phyloP scores from a whole-genome alignment of 2,113 vertebrate species.

The Paradoxurus hermaphroditus region DNA sequence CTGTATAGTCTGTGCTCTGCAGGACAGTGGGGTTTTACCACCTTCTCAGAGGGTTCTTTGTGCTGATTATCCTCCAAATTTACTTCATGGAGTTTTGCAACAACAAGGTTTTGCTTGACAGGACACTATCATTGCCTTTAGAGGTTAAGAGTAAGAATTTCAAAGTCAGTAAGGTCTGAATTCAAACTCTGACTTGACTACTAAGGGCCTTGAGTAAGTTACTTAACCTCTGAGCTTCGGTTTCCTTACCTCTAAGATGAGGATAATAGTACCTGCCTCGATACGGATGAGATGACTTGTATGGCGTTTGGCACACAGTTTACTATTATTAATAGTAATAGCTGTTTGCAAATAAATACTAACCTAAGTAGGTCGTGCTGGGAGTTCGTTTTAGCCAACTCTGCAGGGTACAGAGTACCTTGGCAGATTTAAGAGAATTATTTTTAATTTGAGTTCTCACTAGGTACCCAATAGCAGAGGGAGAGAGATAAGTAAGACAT shows the following conservation, averaged over 20 bases:
- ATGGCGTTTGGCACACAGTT: not conserved
- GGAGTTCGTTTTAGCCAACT: not conserved
- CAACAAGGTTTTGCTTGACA: not conserved
- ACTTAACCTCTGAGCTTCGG: not conserved
- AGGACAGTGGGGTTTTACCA: not conserved
- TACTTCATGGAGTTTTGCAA: not conserved
- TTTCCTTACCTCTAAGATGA: not conserved
- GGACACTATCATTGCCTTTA: not conserved
- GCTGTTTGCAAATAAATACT: not conserved
- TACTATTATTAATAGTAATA: not conserved
- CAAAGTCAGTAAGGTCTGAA: not conserved
- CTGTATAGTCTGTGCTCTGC: not conserved
- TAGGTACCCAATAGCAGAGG: not conserved
- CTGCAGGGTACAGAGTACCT: not conserved
- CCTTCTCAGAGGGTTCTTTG: not conserved
- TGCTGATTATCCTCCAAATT: not conserved
- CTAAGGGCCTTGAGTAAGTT: not conserved
- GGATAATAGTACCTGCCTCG: not conserved
- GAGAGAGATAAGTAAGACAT: not conserved
- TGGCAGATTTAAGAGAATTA: not conserved
- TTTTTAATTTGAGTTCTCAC: constrained; percentile 20
- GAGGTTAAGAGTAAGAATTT: not conserved
- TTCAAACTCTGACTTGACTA: not conserved
- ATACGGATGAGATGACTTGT: not conserved
- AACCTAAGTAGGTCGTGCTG: not conserved